Percentiles rank a stretch among this genome's conserved stretches.
Evolutionary conservation across 2,797 vertebrate species (phyloP).

Genomic region (Notoglanidium macrostoma): DNA sequence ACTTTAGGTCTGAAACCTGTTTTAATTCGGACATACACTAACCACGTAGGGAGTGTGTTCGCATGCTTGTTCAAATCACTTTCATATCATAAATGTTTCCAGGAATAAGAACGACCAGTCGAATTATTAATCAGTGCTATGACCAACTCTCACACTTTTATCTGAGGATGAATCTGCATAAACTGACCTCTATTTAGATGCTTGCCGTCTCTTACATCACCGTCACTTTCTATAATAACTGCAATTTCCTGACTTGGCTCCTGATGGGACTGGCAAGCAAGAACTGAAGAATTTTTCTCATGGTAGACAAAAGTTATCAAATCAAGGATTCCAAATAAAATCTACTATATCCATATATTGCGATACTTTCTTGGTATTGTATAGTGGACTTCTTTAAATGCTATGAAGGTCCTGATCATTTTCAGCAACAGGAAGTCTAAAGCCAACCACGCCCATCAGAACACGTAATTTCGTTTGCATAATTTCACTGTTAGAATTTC

Average conservation of each 20-base stretch:
- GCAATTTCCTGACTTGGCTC: constrained; percentile 62
- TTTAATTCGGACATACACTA: neutral
- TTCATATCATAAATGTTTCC: neutral
- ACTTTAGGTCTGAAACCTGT: neutral
- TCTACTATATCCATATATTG: neutral
- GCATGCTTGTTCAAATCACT: neutral
- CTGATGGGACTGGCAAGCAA: constrained; percentile 42
- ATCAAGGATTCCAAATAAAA: neutral
- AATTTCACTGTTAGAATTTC: neutral
- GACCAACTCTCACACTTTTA: constrained; percentile 18
- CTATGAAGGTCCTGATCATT: neutral
- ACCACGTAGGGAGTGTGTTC: neutral
- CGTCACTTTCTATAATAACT: constrained; percentile 67
- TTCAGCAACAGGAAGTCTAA: neutral
- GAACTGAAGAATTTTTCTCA: constrained; percentile 7
- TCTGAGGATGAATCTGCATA: constrained; percentile 13
- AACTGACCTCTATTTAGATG: constrained; percentile 28
- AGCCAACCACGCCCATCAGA: neutral
- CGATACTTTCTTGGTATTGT: neutral
- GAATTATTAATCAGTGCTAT: neutral
- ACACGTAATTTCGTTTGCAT: neutral
- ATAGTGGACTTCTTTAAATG: neutral
- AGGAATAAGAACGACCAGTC: neutral
- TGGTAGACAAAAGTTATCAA: neutral
- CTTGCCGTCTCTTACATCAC: constrained; percentile 54